These are phyloP conservation scores for Drosophila anceps DNA, from an alignment of 2,888 invertebrate genomes.

Conservation along the genomic window DNA sequence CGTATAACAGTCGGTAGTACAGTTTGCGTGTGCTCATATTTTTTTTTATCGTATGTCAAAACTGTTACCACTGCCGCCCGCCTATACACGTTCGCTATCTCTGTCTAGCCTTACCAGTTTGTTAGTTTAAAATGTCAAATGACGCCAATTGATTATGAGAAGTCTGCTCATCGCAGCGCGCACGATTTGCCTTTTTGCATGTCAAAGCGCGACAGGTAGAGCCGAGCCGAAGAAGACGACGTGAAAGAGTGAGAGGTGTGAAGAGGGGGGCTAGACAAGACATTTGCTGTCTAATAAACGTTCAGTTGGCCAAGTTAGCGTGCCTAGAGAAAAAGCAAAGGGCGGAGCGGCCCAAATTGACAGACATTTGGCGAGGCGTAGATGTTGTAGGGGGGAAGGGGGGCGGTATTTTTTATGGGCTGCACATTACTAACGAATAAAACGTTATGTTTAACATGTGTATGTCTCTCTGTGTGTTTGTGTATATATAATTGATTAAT, in stretches of 20 bases:
- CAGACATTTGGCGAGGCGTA: conserved; percentile 22
- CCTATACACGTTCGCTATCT: conserved; percentile 27
- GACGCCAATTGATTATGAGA: conserved; percentile 82
- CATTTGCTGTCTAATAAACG: conserved; percentile 78
- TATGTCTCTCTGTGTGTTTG: conserved; percentile 21
- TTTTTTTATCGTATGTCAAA: conserved; percentile 59
- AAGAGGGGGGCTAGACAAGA: conserved; percentile 44
- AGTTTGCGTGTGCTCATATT: conserved; percentile 58
- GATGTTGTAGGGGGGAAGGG: not conserved
- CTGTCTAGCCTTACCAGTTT: conserved; percentile 43
- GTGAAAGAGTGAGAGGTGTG: not conserved
- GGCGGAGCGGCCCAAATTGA: conserved; percentile 62
- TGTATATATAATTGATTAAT: conserved; percentile 69
- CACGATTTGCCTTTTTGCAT: conserved; percentile 75
- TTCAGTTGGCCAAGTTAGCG: conserved; percentile 71
- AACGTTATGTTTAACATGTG: conserved; percentile 25
- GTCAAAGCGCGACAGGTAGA: conserved; percentile 75
- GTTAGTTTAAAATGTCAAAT: conserved; percentile 78
- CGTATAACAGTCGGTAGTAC: conserved; percentile 64
- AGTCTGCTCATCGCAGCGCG: conserved; percentile 40
- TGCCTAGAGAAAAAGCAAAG: conserved; percentile 59
- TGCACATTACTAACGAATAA: conserved; percentile 34
- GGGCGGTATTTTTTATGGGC: conserved; percentile 29
- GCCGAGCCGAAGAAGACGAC: conserved; percentile 4
- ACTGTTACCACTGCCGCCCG: conserved; percentile 25